Conservation (phyloP, 1,140 invertebrate genomes). For the Paralvinella palmiformis region DNA sequence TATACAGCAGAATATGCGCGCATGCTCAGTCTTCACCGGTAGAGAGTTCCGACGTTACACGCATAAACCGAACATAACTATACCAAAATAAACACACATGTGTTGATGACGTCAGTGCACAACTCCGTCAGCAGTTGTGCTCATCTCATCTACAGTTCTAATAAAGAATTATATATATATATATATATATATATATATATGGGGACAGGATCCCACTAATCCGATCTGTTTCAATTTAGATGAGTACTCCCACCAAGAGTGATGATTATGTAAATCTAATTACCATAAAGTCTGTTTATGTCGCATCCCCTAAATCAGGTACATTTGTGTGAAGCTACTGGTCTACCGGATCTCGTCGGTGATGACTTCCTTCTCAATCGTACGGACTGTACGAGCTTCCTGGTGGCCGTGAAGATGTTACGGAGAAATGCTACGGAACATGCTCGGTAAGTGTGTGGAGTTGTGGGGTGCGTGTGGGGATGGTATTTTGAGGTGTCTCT, state of each 20-base stretch:
- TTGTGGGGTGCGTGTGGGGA: no score
- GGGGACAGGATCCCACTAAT: not conserved
- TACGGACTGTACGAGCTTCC: constrained; percentile 51
- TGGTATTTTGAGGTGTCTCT: no score
- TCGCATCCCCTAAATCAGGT: constrained; percentile 55
- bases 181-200: not conserved
- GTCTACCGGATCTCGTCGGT: constrained; percentile 67
- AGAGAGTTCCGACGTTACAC: no score
- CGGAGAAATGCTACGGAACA: constrained; percentile 65
- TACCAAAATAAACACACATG: no score
- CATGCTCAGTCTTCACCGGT: no score
- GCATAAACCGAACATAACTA: no score
- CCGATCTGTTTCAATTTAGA: no score
- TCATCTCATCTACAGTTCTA: not conserved
- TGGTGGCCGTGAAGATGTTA: constrained; percentile 72
- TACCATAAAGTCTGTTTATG: not conserved
- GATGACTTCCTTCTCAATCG: constrained; percentile 41
- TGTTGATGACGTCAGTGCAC: no score
- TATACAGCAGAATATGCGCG: no score
- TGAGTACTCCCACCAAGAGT: no score
- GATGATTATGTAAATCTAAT: no score
- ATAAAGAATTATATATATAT: not conserved
- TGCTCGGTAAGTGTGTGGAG: no score
- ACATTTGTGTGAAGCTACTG: constrained; percentile 77
- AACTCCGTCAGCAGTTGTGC: not conserved